Percentiles rank a stretch among this genome's conserved stretches.
Conservation (phyloP, 1,140 invertebrate genomes). For the Alviniconcha marisindica region DNA sequence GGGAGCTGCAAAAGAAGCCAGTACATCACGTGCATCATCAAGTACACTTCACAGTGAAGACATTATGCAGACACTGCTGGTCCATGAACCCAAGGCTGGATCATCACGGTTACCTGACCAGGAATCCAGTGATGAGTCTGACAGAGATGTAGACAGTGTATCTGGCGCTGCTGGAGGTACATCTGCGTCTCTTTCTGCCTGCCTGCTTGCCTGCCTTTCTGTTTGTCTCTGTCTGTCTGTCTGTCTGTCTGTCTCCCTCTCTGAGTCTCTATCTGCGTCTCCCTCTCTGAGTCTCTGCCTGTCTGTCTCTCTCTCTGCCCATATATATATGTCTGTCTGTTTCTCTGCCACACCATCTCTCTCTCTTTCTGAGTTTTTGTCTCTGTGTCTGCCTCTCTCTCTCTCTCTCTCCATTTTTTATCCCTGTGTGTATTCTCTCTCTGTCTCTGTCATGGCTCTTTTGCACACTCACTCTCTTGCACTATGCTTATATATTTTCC, state of each 20-base stretch:
- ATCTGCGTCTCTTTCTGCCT: background rate
- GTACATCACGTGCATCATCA: background rate
- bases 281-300: no score
- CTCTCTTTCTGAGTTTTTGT: no score
- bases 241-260: background rate
- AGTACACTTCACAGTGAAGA: slow-evolving; percentile 80
- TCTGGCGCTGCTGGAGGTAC: background rate
- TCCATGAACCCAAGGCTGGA: slow-evolving; percentile 89
- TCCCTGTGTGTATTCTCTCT: no score
- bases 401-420: no score
- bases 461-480: no score
- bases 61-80: slow-evolving; percentile 93
- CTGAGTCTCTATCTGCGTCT: background rate
- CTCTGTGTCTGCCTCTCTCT: no score
- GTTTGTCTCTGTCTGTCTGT: background rate
- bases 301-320: no score
- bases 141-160: slow-evolving; percentile 50
- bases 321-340: no score
- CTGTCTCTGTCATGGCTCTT: no score
- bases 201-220: no score
- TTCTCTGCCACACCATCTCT: no score
- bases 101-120: slow-evolving; percentile 55
- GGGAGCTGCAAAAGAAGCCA: background rate
- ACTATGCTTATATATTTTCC: no score
- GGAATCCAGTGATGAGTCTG: slow-evolving; percentile 52